Evolutionary conservation across 2,888 invertebrate genomes (phyloP), one percentile per base, ranked within the genome.

Genomic region (Linyphia triangularis): DNA sequence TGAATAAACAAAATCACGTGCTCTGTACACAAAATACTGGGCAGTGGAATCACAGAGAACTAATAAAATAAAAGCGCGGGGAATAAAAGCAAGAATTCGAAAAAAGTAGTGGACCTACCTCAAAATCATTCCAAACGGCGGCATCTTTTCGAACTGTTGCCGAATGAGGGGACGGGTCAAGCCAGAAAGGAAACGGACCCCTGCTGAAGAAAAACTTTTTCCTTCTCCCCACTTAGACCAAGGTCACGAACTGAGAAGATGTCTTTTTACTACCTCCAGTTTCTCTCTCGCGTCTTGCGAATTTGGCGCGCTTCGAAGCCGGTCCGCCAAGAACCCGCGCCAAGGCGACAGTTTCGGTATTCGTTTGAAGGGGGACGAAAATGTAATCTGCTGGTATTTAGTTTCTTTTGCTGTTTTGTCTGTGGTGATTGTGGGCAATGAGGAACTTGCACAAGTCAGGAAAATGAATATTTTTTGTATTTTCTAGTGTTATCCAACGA

Each of bases 231-330:
- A 51, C 51, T 51, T 72, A 40, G 70, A 82, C 82, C 82, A 82
- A 82, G 82, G 82, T 82, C 82, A 82, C 82, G 82, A 82, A 82
- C 82, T 82, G 81, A 81, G 33, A 57, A 69, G 63, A 82, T 61
- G 70, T 70, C 82, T 82, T 82, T 82, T 82, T 63, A 72, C 16
- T 51, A n/a, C 82, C 82, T 82, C 70, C 70, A 69, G 51, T 40
- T 24, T 24, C 24, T 16, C n/a, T 51, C 13, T 51, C 33, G 33
- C 69, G 30, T 81, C 69, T 81, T 81, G 57, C 7, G 2, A 5
- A n/a, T n/a, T 72, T 72, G 61, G 72, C 72, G 70, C 7, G 37
- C 13, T 16, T 10, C 7, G 24, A 9, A 2, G 19, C 19, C 51
- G 59, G 40, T n/a, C 26, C 82, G 72, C 82, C 72, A 72, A 72